phyloP scores from a whole-genome alignment of 2,113 vertebrate genomes.

The Poecilia latipinna region DNA sequence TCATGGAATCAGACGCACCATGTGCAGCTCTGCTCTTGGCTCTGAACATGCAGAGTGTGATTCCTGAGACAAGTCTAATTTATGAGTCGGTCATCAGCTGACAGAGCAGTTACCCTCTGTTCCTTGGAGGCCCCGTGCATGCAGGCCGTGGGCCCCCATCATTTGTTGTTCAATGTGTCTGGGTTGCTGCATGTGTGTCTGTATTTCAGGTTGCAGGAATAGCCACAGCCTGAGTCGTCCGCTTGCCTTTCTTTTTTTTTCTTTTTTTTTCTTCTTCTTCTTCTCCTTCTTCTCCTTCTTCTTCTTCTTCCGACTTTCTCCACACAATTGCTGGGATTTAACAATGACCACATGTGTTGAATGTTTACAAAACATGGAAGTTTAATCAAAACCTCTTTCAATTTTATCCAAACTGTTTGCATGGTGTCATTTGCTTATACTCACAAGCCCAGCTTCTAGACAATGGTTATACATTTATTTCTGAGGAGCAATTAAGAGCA shows the following conservation, averaged over 20 bases:
- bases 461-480: constrained; percentile 32
- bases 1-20: constrained; percentile 62
- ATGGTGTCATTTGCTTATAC: constrained; percentile 69
- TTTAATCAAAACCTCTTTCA: constrained; percentile 70
- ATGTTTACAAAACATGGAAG: constrained; percentile 66
- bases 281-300: neutral
- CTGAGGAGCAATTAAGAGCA: constrained; percentile 16
- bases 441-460: constrained; percentile 58
- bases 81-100: constrained; percentile 34
- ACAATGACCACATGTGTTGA: constrained; percentile 65
- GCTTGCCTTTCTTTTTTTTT: constrained; percentile 17
- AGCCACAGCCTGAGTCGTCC: constrained; percentile 21
- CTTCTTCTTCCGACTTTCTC: constrained; percentile 6
- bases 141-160: constrained; percentile 14
- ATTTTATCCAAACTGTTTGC: constrained; percentile 65
- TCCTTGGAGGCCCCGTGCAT: neutral
- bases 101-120: constrained; percentile 8
- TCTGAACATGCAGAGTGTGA: constrained; percentile 29
- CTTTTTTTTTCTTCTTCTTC: constrained; percentile 5
- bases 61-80: constrained; percentile 45
- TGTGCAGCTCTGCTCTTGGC: constrained; percentile 53
- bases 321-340: constrained; percentile 43
- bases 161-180: constrained; percentile 43
- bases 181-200: constrained; percentile 43
- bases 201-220: constrained; percentile 11